These are phyloP conservation scores for Coturnix japonica DNA, from an alignment of 2,113 vertebrate species.

Conservation along the genomic window DNA sequence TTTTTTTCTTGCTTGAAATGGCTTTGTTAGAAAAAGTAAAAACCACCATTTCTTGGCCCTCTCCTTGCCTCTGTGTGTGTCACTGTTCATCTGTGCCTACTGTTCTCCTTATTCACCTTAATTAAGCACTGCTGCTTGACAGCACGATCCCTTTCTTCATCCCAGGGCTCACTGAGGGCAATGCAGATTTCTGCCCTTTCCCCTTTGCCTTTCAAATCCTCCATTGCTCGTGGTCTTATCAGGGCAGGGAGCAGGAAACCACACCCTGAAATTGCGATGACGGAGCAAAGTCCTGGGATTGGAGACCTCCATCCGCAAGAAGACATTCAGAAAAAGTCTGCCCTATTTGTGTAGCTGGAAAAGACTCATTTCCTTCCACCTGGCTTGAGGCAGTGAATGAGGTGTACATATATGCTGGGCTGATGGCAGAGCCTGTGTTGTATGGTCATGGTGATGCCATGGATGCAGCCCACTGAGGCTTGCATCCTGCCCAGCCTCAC, in stretches of 20 bases:
- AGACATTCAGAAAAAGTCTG: neutral
- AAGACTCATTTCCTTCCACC: neutral
- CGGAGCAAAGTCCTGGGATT: neutral
- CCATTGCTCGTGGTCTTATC: neutral
- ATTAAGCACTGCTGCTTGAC: neutral
- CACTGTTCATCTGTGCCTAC: neutral
- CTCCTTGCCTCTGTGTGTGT: neutral
- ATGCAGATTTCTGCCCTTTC: neutral
- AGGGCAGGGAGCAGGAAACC: neutral
- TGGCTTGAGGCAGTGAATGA: neutral
- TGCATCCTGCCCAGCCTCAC: neutral
- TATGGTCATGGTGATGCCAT: neutral
- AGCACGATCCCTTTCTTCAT: neutral
- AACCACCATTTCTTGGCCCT: too few species aligned
- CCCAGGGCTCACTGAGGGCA: neutral
- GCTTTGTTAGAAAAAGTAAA: neutral
- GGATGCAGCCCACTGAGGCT: neutral
- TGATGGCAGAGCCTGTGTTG: neutral
- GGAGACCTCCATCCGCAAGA: neutral
- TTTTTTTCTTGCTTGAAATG: neutral
- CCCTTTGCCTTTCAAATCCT: neutral
- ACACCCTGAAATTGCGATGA: constrained; percentile 8
- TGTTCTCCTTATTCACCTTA: neutral
- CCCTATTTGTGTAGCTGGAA: neutral
- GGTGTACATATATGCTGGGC: fast-evolving